Percentiles rank a stretch among this genome's conserved stretches.
Conservation (phyloP, 1,140 invertebrate species). For the Eueides isabella region DNA sequence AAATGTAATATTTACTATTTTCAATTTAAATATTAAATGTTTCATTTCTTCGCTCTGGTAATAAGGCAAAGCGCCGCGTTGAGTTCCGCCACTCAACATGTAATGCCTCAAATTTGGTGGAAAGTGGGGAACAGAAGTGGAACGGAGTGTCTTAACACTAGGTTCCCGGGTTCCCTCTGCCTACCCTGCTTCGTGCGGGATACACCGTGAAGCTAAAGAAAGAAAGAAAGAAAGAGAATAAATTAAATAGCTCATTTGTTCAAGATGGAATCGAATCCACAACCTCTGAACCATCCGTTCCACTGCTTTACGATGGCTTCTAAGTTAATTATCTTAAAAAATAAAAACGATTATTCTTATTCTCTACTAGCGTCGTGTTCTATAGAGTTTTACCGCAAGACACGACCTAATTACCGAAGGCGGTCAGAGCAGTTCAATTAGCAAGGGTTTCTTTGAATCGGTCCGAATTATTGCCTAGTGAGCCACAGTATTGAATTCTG, state of each 20-base stretch:
- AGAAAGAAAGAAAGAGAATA: no score
- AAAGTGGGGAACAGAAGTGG: background rate
- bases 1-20: no score
- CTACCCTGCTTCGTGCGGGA: background rate
- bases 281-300: no score
- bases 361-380: background rate
- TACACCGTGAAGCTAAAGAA: no score
- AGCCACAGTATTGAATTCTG: constrained; percentile 23
- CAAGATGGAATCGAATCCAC: no score
- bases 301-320: no score
- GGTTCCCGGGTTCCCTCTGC: background rate
- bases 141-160: background rate
- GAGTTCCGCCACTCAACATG: no score
- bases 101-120: no score
- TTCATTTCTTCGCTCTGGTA: no score
- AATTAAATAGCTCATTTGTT: no score
- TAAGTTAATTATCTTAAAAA: background rate
- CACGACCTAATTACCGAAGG: constrained; percentile 44
- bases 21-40: no score
- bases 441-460: constrained; percentile 37
- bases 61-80: no score
- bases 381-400: background rate
- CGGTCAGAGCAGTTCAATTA: constrained; percentile 46
- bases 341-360: background rate
- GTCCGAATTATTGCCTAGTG: constrained; percentile 37